Conservation (phyloP, 2,888 invertebrate species). For the Papilio protenor region DNA sequence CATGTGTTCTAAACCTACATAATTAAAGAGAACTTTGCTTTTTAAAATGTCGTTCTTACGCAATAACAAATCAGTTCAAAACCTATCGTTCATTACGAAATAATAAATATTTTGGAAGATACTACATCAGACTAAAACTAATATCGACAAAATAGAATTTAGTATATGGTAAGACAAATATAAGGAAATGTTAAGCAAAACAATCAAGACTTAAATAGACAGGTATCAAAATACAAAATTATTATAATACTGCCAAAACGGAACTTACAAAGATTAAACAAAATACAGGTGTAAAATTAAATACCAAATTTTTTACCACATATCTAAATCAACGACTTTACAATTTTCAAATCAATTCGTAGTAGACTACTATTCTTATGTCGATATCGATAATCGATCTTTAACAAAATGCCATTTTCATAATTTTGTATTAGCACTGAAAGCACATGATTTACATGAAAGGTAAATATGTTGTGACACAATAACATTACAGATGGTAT, state of each 20-base stretch:
- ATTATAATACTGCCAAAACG: background rate
- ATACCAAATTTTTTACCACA: background rate
- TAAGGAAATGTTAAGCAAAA: background rate
- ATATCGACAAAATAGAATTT: background rate
- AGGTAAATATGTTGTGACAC: constrained; percentile 35
- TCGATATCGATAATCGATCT: background rate
- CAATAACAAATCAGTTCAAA: too few species aligned
- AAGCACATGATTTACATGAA: constrained; percentile 41
- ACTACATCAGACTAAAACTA: background rate
- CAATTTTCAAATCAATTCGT: background rate
- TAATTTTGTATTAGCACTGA: constrained; percentile 39
- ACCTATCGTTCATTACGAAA: background rate
- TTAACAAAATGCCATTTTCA: constrained; percentile 23
- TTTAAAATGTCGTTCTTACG: background rate
- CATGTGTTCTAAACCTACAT: background rate
- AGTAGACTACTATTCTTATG: background rate
- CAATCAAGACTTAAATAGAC: background rate
- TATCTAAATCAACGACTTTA: background rate
- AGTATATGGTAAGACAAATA: background rate
- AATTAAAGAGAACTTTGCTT: background rate
- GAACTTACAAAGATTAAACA: background rate
- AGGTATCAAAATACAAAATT: background rate
- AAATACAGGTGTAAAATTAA: background rate
- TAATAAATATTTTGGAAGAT: background rate
- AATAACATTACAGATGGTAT: constrained; percentile 50